Evolutionary conservation across 2,113 vertebrate genomes (phyloP).

Genomic region (Lagenorhynchus albirostris): DNA sequence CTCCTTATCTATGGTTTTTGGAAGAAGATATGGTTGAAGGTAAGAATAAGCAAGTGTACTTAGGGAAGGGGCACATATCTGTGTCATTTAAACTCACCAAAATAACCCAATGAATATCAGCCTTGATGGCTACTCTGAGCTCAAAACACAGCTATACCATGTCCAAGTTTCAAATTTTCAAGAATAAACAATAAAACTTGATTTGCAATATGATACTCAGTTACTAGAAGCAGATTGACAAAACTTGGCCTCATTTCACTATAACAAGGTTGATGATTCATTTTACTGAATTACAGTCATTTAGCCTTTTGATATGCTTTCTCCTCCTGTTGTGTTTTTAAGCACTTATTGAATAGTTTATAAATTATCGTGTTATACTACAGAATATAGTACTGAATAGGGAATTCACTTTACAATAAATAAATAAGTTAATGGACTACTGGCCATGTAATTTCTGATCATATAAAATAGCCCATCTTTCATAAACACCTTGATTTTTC

Average conservation of each 20-base stretch:
- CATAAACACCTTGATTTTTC: not conserved
- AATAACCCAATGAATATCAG: not conserved
- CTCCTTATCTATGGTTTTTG: not conserved
- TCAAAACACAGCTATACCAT: not conserved
- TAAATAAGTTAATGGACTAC: not conserved
- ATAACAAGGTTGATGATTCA: not conserved
- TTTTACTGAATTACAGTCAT: not conserved
- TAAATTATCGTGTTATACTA: not conserved
- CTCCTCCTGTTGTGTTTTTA: not conserved
- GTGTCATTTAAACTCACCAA: not conserved
- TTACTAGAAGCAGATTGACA: not conserved
- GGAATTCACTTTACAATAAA: not conserved
- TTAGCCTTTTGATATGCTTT: not conserved
- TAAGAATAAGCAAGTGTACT: not conserved
- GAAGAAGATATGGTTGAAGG: not conserved
- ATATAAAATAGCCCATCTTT: not conserved
- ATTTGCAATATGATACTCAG: not conserved
- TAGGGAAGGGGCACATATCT: not conserved
- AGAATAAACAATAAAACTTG: not conserved
- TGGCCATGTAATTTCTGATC: not conserved
- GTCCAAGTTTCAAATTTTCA: not conserved
- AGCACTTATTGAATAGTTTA: not conserved
- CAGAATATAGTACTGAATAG: not conserved
- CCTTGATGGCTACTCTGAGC: not conserved
- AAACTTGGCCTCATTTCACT: not conserved